These are phyloP conservation scores for Coelinius sp. DNA, from an alignment of 2,888 invertebrate genomes.

Conservation along the genomic window DNA sequence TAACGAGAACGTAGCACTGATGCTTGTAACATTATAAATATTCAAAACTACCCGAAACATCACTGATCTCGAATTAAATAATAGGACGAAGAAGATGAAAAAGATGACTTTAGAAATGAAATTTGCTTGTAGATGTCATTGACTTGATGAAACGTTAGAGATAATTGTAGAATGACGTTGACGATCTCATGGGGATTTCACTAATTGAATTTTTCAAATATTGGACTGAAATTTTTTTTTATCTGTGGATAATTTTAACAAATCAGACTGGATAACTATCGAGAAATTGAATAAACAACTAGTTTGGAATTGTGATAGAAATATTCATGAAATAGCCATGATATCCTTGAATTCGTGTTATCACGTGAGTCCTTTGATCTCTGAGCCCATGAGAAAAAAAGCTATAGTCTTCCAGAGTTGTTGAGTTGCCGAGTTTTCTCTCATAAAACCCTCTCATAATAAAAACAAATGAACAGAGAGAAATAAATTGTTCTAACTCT, in stretches of 20 bases:
- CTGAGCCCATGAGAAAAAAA: constrained; percentile 2
- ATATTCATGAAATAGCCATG: background rate
- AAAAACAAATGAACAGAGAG: background rate
- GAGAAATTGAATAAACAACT: too few species aligned
- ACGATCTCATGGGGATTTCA: background rate
- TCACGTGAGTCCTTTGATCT: constrained; percentile 19
- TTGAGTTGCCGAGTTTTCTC: background rate
- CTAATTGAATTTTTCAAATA: too few species aligned
- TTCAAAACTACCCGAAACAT: background rate
- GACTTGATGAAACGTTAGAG: background rate
- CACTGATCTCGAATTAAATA: background rate
- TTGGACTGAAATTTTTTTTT: too few species aligned
- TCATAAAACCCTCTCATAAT: background rate
- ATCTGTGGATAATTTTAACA: too few species aligned
- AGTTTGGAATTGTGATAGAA: background rate
- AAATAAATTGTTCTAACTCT: too few species aligned
- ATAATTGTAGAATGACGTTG: background rate
- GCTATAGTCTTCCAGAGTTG: constrained; percentile 13
- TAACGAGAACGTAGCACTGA: background rate
- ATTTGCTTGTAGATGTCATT: constrained; percentile 21
- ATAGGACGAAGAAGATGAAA: background rate
- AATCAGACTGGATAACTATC: too few species aligned
- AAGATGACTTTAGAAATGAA: background rate
- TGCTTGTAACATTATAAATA: constrained; percentile 1
- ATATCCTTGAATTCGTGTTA: background rate